Conservation (phyloP, 2,113 vertebrate species). For the Pedetes capensis region DNA sequence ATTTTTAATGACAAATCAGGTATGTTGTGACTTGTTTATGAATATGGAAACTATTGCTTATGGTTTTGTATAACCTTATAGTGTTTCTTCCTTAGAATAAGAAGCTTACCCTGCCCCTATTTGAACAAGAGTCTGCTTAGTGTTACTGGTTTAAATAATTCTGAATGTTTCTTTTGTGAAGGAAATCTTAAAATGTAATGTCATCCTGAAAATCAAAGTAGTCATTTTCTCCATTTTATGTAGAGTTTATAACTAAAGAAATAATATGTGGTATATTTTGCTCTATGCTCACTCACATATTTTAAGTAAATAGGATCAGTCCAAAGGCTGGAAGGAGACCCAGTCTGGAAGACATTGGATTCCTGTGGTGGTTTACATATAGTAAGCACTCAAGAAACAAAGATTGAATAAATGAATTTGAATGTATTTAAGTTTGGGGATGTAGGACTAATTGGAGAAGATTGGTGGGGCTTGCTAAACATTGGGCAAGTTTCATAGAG, state of each 20-base stretch:
- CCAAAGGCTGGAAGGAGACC: not conserved
- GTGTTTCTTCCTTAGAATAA: conserved; percentile 44
- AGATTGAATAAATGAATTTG: conserved; percentile 20
- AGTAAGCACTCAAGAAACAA: conserved; percentile 18
- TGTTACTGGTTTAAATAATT: conserved; percentile 32
- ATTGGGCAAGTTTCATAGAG: not conserved
- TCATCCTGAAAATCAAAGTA: conserved; percentile 23
- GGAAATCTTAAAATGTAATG: conserved; percentile 14
- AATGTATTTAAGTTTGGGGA: conserved; percentile 20
- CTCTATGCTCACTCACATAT: not conserved
- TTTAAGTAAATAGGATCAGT: conserved; percentile 5
- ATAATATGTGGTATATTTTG: conserved; percentile 9
- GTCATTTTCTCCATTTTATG: not conserved
- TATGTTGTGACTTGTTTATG: conserved; percentile 19
- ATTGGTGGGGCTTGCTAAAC: conserved; percentile 10
- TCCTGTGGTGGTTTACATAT: not conserved
- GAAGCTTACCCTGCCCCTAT: not conserved
- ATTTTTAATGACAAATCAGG: conserved; percentile 42
- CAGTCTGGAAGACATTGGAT: not conserved
- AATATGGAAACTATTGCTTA: conserved; percentile 24
- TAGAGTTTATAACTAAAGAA: conserved; percentile 53
- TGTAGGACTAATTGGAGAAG: not conserved
- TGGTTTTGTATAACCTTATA: conserved; percentile 21
- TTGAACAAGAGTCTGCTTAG: not conserved
- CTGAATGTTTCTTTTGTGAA: not conserved